phyloP scores from a whole-genome alignment of 1,140 invertebrate species.

The Zaprionus ghesquierei region DNA sequence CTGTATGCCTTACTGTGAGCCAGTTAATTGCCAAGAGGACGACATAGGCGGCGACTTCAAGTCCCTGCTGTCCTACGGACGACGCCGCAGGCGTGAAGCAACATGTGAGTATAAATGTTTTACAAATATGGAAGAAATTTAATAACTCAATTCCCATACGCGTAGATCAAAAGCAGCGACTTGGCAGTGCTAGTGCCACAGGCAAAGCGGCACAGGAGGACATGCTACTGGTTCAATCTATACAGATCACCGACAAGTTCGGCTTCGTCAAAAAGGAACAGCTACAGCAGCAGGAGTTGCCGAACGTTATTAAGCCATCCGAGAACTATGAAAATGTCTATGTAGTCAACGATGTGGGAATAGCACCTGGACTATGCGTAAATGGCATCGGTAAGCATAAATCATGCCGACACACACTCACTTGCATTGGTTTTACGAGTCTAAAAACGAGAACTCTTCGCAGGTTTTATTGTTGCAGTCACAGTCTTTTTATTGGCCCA shows the following conservation, averaged over 20 bases:
- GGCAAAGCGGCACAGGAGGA: conserved; percentile 84
- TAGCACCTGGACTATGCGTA: conserved; percentile 86
- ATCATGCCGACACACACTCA: neutral
- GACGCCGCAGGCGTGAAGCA: conserved; percentile 63
- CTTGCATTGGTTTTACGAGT: neutral
- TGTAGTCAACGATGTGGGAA: conserved; percentile 84
- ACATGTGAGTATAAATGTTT: conserved; percentile 35
- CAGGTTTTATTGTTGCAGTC: conserved; percentile 90
- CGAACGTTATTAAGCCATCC: conserved; percentile 28
- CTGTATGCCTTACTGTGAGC: conserved; percentile 95
- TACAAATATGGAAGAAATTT: neutral
- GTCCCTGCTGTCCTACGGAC: conserved; percentile 90
- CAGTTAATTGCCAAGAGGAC: conserved; percentile 92
- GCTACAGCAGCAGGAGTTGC: conserved; percentile 39
- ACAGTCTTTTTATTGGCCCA: conserved; percentile 92
- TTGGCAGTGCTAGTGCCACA: conserved; percentile 6
- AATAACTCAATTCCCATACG: neutral
- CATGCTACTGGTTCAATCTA: conserved; percentile 93
- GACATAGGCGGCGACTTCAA: conserved; percentile 91
- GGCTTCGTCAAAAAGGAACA: conserved; percentile 86
- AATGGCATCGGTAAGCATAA: conserved; percentile 84
- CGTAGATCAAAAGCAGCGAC: neutral
- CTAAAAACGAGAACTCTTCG: conserved; percentile 7
- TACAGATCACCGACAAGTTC: conserved; percentile 96
- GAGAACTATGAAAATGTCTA: conserved; percentile 83